Conservation (phyloP, 2,888 invertebrate species). For the Elysia crispata region DNA sequence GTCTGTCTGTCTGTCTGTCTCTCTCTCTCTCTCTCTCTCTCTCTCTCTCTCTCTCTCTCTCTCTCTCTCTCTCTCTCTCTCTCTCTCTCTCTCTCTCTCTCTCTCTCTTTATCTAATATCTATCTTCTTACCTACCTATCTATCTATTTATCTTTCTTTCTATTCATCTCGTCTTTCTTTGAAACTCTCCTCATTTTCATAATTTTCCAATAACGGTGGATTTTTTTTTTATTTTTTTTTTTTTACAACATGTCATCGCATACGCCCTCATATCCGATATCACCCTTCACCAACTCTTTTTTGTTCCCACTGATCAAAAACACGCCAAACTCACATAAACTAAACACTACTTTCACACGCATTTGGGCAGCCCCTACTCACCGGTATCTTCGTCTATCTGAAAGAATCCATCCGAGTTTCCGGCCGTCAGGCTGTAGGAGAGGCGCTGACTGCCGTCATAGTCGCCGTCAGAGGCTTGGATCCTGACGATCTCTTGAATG, state of each 20-base stretch:
- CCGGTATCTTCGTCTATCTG: constrained; percentile 90
- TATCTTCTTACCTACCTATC: too few species aligned
- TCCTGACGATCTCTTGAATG: constrained; percentile 85
- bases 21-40: constrained; percentile 22
- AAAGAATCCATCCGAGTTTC: constrained; percentile 95
- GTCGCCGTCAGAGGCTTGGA: constrained; percentile 90
- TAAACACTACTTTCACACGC: not conserved
- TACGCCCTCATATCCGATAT: too few species aligned
- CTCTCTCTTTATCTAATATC: not conserved
- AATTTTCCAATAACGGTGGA: too few species aligned
- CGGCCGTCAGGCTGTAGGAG: constrained; percentile 90
- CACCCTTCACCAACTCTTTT: not conserved
- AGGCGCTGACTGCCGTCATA: constrained; percentile 81
- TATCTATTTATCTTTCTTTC: too few species aligned
- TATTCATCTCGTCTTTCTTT: too few species aligned
- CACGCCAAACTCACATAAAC: too few species aligned
- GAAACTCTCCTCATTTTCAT: too few species aligned
- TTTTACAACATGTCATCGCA: too few species aligned
- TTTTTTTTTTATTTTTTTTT: too few species aligned
- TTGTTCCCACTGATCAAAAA: not conserved
- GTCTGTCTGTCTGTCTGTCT: not conserved
- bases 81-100: constrained; percentile 29
- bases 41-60: constrained; percentile 13
- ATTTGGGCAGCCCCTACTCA: constrained; percentile 76
- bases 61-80: constrained; percentile 23